Evolutionary conservation across 37 sponge, comb jelly and placozoan genomes (phyloP).

Genomic region (Mnemiopsis leidyi): DNA sequence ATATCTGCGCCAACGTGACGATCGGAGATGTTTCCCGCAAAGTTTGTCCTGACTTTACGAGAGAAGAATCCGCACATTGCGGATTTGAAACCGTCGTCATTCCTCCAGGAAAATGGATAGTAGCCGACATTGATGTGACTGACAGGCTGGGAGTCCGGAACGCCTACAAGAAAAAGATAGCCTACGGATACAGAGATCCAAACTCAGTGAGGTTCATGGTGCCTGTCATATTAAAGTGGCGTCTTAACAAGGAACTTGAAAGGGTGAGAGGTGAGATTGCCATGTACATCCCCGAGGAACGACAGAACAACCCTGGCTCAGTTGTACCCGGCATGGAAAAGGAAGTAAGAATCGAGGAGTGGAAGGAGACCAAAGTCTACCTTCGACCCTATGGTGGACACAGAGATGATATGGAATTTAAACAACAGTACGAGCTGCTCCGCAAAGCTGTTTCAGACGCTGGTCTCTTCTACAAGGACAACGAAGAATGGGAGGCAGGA

Average conservation of each 20-base stretch:
- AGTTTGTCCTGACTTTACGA: neutral
- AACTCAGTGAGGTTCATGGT: neutral
- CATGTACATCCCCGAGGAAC: neutral
- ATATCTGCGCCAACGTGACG: neutral
- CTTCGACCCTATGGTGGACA: neutral
- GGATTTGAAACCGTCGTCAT: neutral
- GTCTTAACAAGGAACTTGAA: neutral
- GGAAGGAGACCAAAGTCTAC: neutral
- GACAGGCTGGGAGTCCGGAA: neutral
- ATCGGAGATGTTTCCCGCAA: too few species aligned
- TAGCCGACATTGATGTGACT: neutral
- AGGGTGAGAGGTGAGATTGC: neutral
- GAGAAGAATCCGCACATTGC: neutral
- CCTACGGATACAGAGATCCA: too few species aligned
- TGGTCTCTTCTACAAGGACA: neutral
- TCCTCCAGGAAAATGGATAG: neutral
- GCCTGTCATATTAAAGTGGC: neutral
- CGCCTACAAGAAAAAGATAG: neutral
- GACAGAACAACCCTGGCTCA: neutral
- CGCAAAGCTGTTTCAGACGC: neutral
- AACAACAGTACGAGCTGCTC: neutral
- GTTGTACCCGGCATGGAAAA: too few species aligned
- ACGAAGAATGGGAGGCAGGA: neutral
- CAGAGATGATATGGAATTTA: neutral
- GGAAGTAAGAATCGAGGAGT: neutral